These are phyloP conservation scores for Pantherophis guttatus DNA, from an alignment of 2,113 vertebrate genomes.

Conservation along the genomic window DNA sequence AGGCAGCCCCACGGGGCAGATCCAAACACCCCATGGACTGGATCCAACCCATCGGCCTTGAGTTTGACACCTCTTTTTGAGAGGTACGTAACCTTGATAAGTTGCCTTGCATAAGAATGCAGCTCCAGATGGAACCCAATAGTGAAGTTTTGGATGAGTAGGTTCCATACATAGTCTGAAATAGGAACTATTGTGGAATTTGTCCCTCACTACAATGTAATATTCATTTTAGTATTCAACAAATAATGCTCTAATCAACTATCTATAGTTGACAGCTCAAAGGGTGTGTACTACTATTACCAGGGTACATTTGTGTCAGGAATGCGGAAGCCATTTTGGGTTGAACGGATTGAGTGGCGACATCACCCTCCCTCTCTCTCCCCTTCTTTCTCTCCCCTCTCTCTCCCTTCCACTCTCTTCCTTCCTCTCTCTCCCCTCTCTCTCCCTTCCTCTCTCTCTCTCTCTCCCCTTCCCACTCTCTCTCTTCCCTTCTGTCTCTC, in stretches of 20 bases:
- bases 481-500: background rate
- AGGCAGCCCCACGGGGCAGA: no score
- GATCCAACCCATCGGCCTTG: no score
- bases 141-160: background rate
- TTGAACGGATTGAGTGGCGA: no score
- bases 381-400: background rate
- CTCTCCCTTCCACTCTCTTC: background rate
- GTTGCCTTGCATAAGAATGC: background rate
- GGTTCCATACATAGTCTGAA: background rate
- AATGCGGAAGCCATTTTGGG: no score
- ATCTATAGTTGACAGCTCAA: no score
- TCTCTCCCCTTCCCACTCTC: background rate
- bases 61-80: background rate
- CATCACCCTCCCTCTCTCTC: no score
- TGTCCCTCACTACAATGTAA: background rate
- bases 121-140: background rate
- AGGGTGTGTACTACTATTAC: no score
- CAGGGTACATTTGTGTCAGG: no score
- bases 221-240: background rate
- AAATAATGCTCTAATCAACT: no score
- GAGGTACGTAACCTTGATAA: background rate
- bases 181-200: background rate
- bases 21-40: no score
- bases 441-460: background rate
- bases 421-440: background rate